A percentile compares a stretch with the other conserved stretches of the same genome.
phyloP scores from a whole-genome alignment of 2,797 vertebrate species.

The Takifugu ocellatus region DNA sequence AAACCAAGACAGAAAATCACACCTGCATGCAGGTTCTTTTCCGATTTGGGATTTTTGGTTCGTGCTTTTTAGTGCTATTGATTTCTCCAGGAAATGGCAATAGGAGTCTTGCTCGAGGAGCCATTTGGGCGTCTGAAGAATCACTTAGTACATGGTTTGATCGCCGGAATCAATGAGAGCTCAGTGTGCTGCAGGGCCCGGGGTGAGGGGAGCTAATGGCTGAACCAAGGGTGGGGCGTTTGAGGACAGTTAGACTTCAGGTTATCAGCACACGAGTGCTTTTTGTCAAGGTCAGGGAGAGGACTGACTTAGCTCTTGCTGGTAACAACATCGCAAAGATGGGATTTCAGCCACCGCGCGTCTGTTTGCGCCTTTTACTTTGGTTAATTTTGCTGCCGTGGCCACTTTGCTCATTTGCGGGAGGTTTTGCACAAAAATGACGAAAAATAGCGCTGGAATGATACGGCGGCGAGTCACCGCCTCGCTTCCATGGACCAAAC shows the following conservation, averaged over 20 bases:
- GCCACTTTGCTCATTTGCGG: conserved; percentile 24
- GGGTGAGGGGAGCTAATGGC: conserved; percentile 73
- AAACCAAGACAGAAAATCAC: neutral
- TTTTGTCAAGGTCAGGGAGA: conserved; percentile 50
- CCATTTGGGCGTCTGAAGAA: conserved; percentile 84
- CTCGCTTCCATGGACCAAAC: neutral
- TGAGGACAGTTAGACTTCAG: conserved; percentile 32
- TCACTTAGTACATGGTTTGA: conserved; percentile 81
- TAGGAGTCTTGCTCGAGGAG: conserved; percentile 78
- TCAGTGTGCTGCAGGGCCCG: conserved; percentile 63
- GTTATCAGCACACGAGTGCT: conserved; percentile 38
- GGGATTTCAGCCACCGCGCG: neutral
- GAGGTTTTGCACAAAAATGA: neutral
- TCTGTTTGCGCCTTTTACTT: neutral
- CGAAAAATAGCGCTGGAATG: neutral
- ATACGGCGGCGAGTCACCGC: neutral
- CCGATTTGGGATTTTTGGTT: conserved; percentile 55
- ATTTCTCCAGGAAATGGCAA: conserved; percentile 84
- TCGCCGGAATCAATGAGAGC: conserved; percentile 76
- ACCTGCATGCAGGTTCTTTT: conserved; percentile 49
- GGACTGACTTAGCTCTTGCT: conserved; percentile 6
- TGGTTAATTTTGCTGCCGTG: neutral
- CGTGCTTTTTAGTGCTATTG: conserved; percentile 82
- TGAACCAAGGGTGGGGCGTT: conserved; percentile 65
- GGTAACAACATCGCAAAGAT: too few relatives aligned